phyloP scores from a whole-genome alignment of 92 coral and sea anemone genomes.

The Blastomussa wellsi region DNA sequence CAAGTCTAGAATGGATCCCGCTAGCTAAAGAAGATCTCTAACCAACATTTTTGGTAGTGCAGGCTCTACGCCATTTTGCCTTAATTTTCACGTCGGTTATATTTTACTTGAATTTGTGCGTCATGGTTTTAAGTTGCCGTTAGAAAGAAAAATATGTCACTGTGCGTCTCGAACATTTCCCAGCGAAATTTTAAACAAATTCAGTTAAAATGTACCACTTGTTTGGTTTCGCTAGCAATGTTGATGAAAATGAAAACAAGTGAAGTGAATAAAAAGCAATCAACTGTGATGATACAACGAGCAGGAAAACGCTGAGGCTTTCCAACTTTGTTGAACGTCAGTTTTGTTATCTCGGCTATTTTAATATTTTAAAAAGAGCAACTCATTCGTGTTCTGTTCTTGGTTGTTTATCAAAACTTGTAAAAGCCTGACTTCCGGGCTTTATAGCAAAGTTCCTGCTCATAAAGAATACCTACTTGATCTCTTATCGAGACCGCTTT shows the following conservation, averaged over 20 bases:
- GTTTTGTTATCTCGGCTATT: background rate
- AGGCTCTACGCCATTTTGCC: too few relatives aligned
- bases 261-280: slow-evolving; percentile 1
- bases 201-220: too few relatives aligned
- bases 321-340: background rate
- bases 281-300: background rate
- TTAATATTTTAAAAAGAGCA: background rate
- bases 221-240: too few relatives aligned
- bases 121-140: too few relatives aligned
- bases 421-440: slow-evolving; percentile 6
- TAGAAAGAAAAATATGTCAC: too few relatives aligned
- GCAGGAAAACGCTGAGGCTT: background rate
- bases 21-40: too few relatives aligned
- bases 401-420: slow-evolving; percentile 4
- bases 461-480: slow-evolving; percentile 10
- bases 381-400: background rate
- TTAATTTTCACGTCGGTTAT: too few relatives aligned
- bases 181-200: background rate
- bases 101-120: too few relatives aligned
- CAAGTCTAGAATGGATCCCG: too few relatives aligned
- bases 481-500: background rate
- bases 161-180: too few relatives aligned
- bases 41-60: too few relatives aligned
- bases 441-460: slow-evolving; percentile 10
- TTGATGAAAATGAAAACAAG: background rate